phyloP scores from a whole-genome alignment of 2,888 invertebrate genomes.

The Camponotus fellah region DNA sequence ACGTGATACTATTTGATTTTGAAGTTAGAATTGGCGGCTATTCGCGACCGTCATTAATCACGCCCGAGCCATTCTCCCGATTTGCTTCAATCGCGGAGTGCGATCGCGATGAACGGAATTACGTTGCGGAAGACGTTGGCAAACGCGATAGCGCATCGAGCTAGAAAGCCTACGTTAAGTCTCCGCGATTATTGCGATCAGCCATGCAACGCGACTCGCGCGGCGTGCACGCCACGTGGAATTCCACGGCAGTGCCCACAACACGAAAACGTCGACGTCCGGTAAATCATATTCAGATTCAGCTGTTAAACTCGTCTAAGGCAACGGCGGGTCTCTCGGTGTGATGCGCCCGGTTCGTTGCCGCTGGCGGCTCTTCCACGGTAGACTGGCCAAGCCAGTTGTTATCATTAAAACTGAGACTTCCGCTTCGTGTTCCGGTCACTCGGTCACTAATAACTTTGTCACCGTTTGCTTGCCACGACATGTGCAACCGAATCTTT shows the following conservation, averaged over 20 bases:
- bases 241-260: conserved; percentile 40
- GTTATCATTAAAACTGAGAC: conserved; percentile 69
- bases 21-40: conserved; percentile 48
- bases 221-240: conserved; percentile 60
- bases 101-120: conserved; percentile 44
- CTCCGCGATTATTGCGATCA: conserved; percentile 67
- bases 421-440: conserved; percentile 68
- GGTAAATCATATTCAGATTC: conserved; percentile 80
- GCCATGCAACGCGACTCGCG: conserved; percentile 66
- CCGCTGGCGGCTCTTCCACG: conserved; percentile 47
- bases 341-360: conserved; percentile 34
- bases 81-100: conserved; percentile 24
- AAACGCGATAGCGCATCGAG: conserved; percentile 60
- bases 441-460: conserved; percentile 57
- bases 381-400: conserved; percentile 58
- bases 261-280: conserved; percentile 54
- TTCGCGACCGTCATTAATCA: conserved; percentile 37
- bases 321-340: conserved; percentile 53
- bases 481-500: background rate
- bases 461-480: conserved; percentile 19
- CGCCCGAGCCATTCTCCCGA: conserved; percentile 32
- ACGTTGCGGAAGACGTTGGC: conserved; percentile 52
- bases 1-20: conserved; percentile 28
- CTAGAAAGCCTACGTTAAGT: conserved; percentile 49
- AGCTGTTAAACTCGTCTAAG: conserved; percentile 77